Base-by-base conservation (phyloP, 2,113 vertebrate genomes). In the Phasianus colchicus region DNA sequence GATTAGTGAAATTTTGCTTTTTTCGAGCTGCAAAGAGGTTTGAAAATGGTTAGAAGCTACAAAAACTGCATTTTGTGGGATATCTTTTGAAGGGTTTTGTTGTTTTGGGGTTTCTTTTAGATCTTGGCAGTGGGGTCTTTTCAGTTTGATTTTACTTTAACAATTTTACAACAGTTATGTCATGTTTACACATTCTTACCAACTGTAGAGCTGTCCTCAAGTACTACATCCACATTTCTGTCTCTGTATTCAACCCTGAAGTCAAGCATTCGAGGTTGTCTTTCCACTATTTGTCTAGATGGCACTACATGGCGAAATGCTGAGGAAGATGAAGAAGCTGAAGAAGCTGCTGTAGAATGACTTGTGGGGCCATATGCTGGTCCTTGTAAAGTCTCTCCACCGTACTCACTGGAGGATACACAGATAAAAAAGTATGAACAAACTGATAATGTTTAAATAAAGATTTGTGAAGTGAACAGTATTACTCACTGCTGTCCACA, bases 171-270 rank as follows among this genome's bases (percentile, higher is more conserved):
- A 34, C 3, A 24, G 6, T 34, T 83, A 65, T n/a, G 48, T 57
- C 6, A 22, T 48, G 72, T 94, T 65, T 30, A 89, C 61, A 92
- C 93, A 96, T 50, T 47, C 99, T 99, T 98, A 99, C 99, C 99
- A 50, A 99, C 99, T 97, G 99, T 97, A 96, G 98, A 98, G 97
- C 98, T 98, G 96, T 99, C 99, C 97, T 99, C 99, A 89, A 99
- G 97, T 91, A 99, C 99, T 96, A 99, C 98, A 93, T 99, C 99
- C 94, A 99, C 98, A 60, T 98, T 98, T 93, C 98, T 98, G 95
- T 99, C 99, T 96, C 99, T 98, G 97, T 99, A 99, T 94, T 99
- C 99, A 94, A 99, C 99, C 83, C 97, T 98, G 97, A 99, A 99
- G 97, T 99, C 98, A 67, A 99, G 98, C 99, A 99, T 99, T 47